These are phyloP conservation scores for Charaxes varanes DNA, from an alignment of 1,140 invertebrate species.

Conservation along the genomic window DNA sequence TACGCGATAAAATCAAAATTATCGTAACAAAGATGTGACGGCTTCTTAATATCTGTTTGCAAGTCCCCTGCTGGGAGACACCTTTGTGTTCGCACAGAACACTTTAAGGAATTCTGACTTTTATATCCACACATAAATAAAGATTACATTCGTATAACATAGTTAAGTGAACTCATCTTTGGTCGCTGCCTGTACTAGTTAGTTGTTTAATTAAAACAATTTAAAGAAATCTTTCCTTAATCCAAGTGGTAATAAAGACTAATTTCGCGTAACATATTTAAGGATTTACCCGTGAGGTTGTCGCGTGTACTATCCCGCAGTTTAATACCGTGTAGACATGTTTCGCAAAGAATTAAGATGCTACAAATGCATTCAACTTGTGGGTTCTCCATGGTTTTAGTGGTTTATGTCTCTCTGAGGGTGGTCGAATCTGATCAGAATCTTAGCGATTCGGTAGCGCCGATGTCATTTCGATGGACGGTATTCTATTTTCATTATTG, in stretches of 20 bases:
- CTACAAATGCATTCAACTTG: constrained; percentile 21
- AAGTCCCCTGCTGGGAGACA: constrained; percentile 23
- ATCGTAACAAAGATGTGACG: constrained; percentile 43
- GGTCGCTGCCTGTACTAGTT: constrained; percentile 7
- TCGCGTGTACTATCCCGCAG: constrained; percentile 10
- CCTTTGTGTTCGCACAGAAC: neutral
- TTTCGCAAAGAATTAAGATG: constrained; percentile 27
- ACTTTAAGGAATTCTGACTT: neutral
- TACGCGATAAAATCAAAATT: constrained; percentile 25
- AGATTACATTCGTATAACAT: neutral
- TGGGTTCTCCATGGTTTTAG: constrained; percentile 23
- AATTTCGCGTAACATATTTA: neutral
- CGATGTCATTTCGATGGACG: too few relatives aligned
- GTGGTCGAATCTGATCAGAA: constrained; percentile 4
- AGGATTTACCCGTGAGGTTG: constrained; percentile 1
- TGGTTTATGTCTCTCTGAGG: constrained; percentile 10
- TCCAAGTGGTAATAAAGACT: neutral
- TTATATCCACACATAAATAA: neutral
- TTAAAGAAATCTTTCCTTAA: neutral
- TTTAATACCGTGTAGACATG: constrained; percentile 17
- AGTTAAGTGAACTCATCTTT: neutral
- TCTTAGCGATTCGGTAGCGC: neutral
- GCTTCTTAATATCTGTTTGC: constrained; percentile 25
- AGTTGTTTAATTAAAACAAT: constrained; percentile 1
- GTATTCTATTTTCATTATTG: too few relatives aligned